These are phyloP conservation scores for Sciurus carolinensis DNA, from an alignment of 2,797 vertebrate species.

Conservation along the genomic window DNA sequence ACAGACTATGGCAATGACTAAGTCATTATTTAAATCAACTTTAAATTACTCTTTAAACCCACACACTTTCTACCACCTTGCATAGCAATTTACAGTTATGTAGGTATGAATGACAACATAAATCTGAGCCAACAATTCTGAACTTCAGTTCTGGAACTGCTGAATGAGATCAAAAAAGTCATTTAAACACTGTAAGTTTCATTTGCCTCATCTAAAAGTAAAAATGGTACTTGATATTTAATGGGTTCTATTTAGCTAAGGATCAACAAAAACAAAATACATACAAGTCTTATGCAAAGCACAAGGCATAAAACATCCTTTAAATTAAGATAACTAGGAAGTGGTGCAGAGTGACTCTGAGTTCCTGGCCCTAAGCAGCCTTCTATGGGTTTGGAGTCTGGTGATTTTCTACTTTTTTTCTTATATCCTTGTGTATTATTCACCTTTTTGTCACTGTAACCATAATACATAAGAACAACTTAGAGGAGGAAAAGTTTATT, in stretches of 20 bases:
- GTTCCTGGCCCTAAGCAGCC: background rate
- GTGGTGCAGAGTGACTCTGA: background rate
- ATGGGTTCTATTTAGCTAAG: background rate
- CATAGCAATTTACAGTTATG: background rate
- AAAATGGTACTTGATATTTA: background rate
- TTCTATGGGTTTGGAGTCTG: background rate
- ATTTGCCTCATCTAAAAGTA: background rate
- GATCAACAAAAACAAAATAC: background rate
- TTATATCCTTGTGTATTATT: background rate
- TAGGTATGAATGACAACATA: background rate
- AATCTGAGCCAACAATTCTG: background rate
- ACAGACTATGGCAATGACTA: background rate
- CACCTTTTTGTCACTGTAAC: too few species aligned
- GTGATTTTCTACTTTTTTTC: background rate
- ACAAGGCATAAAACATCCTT: background rate
- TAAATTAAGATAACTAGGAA: background rate
- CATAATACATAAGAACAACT: too few species aligned
- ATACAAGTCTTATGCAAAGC: background rate
- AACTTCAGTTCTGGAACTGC: background rate
- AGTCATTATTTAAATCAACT: background rate
- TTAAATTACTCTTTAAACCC: background rate
- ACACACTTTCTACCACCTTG: background rate
- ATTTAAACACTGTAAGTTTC: background rate
- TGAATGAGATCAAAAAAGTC: background rate
- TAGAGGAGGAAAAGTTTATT: too few species aligned